Evolutionary conservation across 2,888 invertebrate genomes (phyloP), one percentile per base, ranked within the genome.

Genomic region (Apamea crenata): DNA sequence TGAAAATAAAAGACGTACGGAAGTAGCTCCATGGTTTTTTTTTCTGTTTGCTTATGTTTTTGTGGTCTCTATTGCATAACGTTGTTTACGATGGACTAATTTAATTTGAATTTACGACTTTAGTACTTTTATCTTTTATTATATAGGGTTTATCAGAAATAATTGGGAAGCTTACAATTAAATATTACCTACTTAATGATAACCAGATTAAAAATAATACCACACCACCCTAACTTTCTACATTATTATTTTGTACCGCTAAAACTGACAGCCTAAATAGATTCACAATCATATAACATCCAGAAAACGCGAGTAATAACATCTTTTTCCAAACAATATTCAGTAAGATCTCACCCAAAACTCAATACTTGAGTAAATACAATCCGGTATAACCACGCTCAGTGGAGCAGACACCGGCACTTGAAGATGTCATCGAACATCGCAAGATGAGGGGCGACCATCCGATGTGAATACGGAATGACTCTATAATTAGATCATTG

Each of bases 401-500:
- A 56, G 70, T 67, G 59, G 56, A 75, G 76, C 87, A 77, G 69
- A 50, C 69, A 18, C 21, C 66, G 63, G 59, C 32, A 73, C 80
- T 82, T 70, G 84, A 78, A 67, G 67, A 79, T 74, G 82, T 77
- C 84, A 67, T 44, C 21, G 71, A 73, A 77, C 40, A 67, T 65
- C 16, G 32, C 32, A 36, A 66, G 71, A 84, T 79, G 74, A 78
- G 67, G 76, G 77, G 76, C 50, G 32, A 29, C 68, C 50, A 79
- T 78, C 83, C 59, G 80, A 79, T 68, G 65, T 78, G 89, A 88
- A 87, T 89, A 82, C 81, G n/a, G 44, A 83, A 80, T 78, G 61
- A 77, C n/a, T 14, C 32, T 66, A 66, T 83, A 81, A 87, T 83
- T 82, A 77, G 25, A 76, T 83, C 71, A 73, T 25, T 81, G 44